phyloP scores from a whole-genome alignment of 2,797 vertebrate species.

The Phaenicophaeus curvirostris region DNA sequence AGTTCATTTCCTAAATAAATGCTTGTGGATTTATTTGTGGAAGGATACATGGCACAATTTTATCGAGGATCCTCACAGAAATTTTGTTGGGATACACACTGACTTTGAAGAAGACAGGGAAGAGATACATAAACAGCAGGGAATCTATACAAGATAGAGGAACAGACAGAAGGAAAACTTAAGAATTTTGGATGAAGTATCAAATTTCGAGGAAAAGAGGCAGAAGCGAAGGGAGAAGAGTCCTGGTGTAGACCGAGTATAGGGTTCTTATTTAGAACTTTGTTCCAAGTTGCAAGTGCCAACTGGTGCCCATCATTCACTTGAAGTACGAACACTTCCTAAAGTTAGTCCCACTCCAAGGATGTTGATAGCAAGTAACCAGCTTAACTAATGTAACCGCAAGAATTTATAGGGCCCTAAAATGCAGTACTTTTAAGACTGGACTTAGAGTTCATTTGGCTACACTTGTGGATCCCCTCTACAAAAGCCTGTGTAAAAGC shows the following conservation, averaged over 20 bases:
- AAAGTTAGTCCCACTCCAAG: not conserved
- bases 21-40: constrained; percentile 19
- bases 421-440: not conserved
- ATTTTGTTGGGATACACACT: not conserved
- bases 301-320: not conserved
- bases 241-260: too few species aligned
- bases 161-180: not conserved
- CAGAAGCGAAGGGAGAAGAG: too few species aligned
- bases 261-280: too few species aligned
- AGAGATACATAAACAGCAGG: not conserved
- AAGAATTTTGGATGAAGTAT: not conserved
- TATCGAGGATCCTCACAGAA: not conserved
- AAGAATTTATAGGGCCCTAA: not conserved
- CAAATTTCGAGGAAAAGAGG: not conserved
- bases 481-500: not conserved
- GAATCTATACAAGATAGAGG: not conserved
- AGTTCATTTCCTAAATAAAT: not conserved
- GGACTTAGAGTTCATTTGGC: not conserved
- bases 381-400: not conserved
- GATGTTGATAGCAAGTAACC: not conserved
- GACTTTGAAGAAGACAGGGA: not conserved
- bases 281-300: too few species aligned
- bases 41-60: not conserved
- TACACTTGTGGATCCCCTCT: not conserved
- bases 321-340: not conserved